Evolutionary conservation across 37 sponge, comb jelly and placozoan species (phyloP), one percentile per base, ranked within the genome.

Genomic region (Beroe ovata): DNA sequence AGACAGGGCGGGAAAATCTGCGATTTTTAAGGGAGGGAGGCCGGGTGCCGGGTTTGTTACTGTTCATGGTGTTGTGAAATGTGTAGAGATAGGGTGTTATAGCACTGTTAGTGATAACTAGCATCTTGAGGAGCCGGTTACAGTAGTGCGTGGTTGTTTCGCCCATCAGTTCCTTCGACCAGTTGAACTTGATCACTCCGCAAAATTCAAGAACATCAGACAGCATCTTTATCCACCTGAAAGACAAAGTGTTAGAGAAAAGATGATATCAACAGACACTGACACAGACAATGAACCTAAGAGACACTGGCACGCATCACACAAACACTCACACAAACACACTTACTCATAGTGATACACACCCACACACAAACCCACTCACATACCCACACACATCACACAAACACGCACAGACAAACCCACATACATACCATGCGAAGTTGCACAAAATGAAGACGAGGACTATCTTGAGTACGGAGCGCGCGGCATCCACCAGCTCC

Each of bases 181-280:
- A 69, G 71, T 69, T 69, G 38, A 69, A 69, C 36, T 29, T 29
- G 4, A 69, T 14, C 1, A 69, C 4, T 1, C 38, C 36, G 38
- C 71, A 69, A 21, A 69, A 69, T 28, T 69, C 71, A 34, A 69
- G 38, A 4, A 29, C 36, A 28, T 69, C 71, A 21, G 71, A 69
- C 71, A 35, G 20, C 71, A 69, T 69, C 71, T 69, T 69, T 29
- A 69, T 69, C 71, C 71, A 69, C 71, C 71, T 69, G 71, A 29
- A 58, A 58, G 16, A 58, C 11, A 58, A 58, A 58, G 18, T 19
- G 59, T 18, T 58, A 58, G 59, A 58, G 59, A 19, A 58, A n/a
- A n/a, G n/a, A n/a, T n/a, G n/a, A n/a, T n/a, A n/a, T n/a, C n/a
- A n/a, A n/a, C n/a, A n/a, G n/a, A n/a, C n/a, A n/a, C n/a, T n/a